phyloP scores from a whole-genome alignment of 1,140 invertebrate species.

The Oncopodura yosiiana region DNA sequence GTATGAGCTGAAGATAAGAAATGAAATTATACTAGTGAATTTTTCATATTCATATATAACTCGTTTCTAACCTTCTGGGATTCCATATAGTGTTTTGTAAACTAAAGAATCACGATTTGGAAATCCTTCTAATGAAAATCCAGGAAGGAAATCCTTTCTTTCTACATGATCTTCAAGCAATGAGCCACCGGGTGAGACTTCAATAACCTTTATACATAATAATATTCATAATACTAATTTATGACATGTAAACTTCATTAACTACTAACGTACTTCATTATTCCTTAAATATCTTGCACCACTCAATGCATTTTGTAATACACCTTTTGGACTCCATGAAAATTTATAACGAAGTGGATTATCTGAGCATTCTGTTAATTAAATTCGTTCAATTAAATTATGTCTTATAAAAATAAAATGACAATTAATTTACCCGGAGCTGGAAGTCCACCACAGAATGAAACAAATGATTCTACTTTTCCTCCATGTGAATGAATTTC shows the following conservation, averaged over 20 bases:
- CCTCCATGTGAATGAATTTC: constrained; percentile 67
- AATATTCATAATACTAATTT: background rate
- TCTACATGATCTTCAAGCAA: constrained; percentile 64
- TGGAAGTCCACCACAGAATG: constrained; percentile 84
- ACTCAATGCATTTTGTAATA: constrained; percentile 77
- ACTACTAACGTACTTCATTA: constrained; percentile 53
- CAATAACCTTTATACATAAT: constrained; percentile 54
- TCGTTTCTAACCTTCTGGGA: too few relatives aligned
- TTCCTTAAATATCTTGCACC: constrained; percentile 77
- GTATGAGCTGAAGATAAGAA: too few relatives aligned
- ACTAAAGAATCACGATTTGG: constrained; percentile 90
- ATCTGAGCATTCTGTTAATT: constrained; percentile 87
- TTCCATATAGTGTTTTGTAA: constrained; percentile 79
- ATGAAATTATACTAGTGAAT: background rate
- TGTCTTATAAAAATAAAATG: constrained; percentile 4
- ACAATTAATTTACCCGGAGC: constrained; percentile 37
- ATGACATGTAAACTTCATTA: background rate
- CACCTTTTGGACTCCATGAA: constrained; percentile 88
- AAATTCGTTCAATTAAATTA: constrained; percentile 56
- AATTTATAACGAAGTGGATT: constrained; percentile 96
- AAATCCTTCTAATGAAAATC: constrained; percentile 92
- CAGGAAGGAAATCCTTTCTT: constrained; percentile 81
- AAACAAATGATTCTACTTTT: constrained; percentile 85
- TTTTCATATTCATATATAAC: constrained; percentile 8
- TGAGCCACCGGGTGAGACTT: constrained; percentile 79